Conservation (phyloP, 2,888 invertebrate species). For the Oithona nana region DNA sequence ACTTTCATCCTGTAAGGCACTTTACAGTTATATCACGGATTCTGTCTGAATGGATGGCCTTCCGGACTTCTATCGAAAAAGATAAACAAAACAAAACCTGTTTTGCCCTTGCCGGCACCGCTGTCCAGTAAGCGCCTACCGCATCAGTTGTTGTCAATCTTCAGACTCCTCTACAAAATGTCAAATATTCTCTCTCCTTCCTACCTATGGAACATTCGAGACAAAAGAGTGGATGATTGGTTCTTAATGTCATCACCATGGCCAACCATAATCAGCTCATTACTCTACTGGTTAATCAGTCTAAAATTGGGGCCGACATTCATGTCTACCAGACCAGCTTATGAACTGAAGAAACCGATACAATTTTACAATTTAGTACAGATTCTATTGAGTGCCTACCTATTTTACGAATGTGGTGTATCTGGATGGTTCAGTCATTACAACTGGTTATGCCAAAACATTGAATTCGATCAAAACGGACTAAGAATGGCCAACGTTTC, state of each 20-base stretch:
- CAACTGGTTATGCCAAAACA: slow-evolving; percentile 3
- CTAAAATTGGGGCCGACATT: neutral
- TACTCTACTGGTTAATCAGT: neutral
- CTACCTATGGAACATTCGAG: slow-evolving; percentile 7
- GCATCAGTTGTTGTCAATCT: too few species aligned
- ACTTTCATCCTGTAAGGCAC: too few species aligned
- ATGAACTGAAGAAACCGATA: slow-evolving; percentile 5
- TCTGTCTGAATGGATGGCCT: too few species aligned
- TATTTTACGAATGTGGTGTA: neutral
- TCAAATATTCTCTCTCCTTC: too few species aligned
- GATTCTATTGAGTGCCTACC: neutral
- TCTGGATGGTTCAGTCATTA: slow-evolving; percentile 5
- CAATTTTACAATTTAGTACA: slow-evolving; percentile 8
- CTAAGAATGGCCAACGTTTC: neutral
- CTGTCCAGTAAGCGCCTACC: too few species aligned
- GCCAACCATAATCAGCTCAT: neutral
- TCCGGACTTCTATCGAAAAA: too few species aligned
- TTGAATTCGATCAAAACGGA: neutral
- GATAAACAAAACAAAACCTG: too few species aligned
- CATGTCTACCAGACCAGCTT: slow-evolving; percentile 3
- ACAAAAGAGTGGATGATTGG: slow-evolving; percentile 7
- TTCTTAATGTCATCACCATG: neutral
- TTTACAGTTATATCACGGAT: too few species aligned
- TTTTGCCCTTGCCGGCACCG: too few species aligned
- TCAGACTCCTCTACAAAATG: too few species aligned